Conservation (phyloP, 2,113 vertebrate genomes). For the Oxyruncus cristatus region DNA sequence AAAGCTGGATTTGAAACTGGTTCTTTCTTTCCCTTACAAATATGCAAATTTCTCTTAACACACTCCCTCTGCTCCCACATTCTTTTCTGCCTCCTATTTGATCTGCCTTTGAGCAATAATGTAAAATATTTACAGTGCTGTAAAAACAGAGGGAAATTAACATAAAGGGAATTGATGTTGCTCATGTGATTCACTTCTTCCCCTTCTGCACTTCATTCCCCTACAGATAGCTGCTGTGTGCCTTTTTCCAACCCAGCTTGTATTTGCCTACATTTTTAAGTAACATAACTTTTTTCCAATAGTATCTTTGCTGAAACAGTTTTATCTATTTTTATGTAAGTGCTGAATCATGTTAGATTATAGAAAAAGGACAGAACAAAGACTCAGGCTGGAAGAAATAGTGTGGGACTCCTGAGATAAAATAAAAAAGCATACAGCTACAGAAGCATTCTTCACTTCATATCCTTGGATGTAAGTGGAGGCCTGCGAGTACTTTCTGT, state of each 20-base stretch:
- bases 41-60: neutral
- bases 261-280: neutral
- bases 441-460: neutral
- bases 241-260: neutral
- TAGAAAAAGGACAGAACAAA: neutral
- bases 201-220: neutral
- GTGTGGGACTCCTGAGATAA: neutral
- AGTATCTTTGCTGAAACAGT: neutral
- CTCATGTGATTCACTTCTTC: neutral
- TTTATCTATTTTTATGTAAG: neutral
- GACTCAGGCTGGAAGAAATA: neutral
- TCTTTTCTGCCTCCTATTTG: neutral
- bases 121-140: neutral
- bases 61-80: neutral
- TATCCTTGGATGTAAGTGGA: neutral
- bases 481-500: neutral
- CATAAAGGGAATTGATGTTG: neutral
- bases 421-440: neutral
- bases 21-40: neutral
- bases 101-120: neutral
- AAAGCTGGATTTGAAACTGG: neutral
- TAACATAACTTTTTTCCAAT: neutral
- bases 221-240: neutral
- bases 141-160: neutral
- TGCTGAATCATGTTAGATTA: neutral